A percentile compares a stretch with the other conserved stretches of the same genome.
Conservation (phyloP, 2,113 vertebrate species). For the Lampris incognitus region DNA sequence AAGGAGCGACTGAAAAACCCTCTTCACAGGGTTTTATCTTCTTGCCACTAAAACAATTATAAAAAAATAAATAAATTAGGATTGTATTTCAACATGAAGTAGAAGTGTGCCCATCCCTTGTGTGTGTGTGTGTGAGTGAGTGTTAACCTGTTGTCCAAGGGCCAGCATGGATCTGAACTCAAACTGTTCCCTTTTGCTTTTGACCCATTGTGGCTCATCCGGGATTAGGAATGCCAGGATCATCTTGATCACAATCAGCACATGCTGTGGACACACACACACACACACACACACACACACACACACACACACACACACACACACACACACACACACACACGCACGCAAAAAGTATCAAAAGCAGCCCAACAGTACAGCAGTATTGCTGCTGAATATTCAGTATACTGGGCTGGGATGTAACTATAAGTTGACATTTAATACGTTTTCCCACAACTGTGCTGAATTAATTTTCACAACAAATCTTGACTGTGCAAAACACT, state of each 20-base stretch:
- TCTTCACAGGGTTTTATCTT: background rate
- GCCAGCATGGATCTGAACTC: constrained; percentile 82
- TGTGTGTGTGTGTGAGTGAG: background rate
- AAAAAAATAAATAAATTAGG: no score
- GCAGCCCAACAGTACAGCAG: no score
- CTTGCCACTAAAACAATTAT: no score
- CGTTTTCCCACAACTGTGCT: no score
- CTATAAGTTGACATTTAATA: no score
- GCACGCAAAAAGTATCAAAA: background rate
- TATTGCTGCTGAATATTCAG: no score
- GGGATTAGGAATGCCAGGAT: constrained; percentile 80
- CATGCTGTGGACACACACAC: constrained; percentile 73
- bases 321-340: constrained; percentile 23
- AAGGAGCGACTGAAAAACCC: background rate
- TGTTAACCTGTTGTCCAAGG: constrained; percentile 77
- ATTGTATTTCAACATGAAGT: no score
- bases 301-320: no score
- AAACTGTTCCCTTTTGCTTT: constrained; percentile 76
- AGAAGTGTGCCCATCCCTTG: background rate
- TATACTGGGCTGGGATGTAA: no score
- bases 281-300: background rate
- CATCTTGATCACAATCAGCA: constrained; percentile 80
- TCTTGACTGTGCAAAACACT: no score
- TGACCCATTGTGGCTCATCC: constrained; percentile 84
- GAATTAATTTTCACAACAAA: no score